Percentiles rank a stretch among this genome's conserved stretches.
phyloP scores from a whole-genome alignment of 1,140 invertebrate genomes.

The Drosophila busckii region DNA sequence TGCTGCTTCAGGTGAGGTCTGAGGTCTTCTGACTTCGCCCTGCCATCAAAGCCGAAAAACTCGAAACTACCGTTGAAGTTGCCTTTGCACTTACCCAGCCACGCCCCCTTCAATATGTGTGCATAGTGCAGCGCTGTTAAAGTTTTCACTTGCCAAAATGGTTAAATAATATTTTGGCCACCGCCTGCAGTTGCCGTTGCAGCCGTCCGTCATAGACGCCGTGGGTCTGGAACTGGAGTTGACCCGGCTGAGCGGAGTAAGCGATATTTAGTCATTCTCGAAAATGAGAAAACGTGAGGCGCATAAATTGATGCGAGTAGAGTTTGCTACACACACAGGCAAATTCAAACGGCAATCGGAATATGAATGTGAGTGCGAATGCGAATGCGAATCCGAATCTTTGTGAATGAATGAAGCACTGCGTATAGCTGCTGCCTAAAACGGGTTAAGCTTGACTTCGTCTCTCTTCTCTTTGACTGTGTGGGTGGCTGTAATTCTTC shows the following conservation, averaged over 20 bases:
- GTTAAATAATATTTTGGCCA: conserved; percentile 42
- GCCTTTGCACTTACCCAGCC: conserved; percentile 21
- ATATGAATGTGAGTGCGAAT: conserved; percentile 35
- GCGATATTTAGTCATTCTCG: conserved; percentile 78
- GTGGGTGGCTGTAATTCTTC: conserved; percentile 65
- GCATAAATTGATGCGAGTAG: conserved; percentile 69
- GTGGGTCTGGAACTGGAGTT: conserved; percentile 3
- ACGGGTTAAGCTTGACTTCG: background rate
- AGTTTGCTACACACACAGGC: conserved; percentile 55
- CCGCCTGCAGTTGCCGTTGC: conserved; percentile 24
- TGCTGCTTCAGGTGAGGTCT: conserved; percentile 55
- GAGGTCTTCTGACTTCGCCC: too few relatives aligned
- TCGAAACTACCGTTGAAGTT: conserved; percentile 37
- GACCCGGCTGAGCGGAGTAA: conserved; percentile 48
- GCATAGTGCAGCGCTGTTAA: conserved; percentile 11
- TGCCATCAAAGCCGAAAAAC: too few relatives aligned
- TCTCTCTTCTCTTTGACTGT: conserved; percentile 25
- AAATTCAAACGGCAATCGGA: too few relatives aligned
- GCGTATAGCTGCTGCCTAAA: background rate
- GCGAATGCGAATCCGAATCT: conserved; percentile 56
- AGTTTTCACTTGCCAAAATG: conserved; percentile 39
- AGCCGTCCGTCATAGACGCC: conserved; percentile 7
- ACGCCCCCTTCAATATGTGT: conserved; percentile 7
- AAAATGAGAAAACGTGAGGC: conserved; percentile 77
- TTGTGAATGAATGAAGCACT: conserved; percentile 53